Base-by-base conservation (phyloP, 2,888 invertebrate species). In the Epirrhoe tristata region DNA sequence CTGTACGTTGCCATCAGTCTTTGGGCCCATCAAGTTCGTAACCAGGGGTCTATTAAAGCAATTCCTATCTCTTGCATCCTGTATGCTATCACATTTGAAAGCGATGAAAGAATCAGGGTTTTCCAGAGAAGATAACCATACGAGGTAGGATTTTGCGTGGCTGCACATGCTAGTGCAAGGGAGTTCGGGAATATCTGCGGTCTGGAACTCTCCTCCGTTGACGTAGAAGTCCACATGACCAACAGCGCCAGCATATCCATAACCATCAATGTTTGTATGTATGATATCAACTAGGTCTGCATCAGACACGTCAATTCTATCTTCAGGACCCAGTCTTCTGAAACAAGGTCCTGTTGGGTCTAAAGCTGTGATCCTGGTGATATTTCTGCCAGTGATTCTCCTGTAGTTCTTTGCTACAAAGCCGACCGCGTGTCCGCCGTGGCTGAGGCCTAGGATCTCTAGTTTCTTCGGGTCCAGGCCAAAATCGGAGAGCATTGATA, bases 201-300 rank as follows among this genome's bases (percentile, higher is more conserved):
- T 65, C 57, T 82, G 82, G 55, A 43, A 77, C 52, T 81, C 82
- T 5, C 81, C 81, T 0, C 81, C 81, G 58, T 81, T 81, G 1
- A 81, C 70, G 58, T 81, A 81, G 31, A 77, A 78, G 55, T 76
- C 73, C 0, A 80, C 71, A 12, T 80, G 81, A 0, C 81, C 83
- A 0, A 75, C 71, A 0, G 79, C 76, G 0, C 72, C 72, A 0
- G 77, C 76, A 32, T 73, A 72, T 0, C 80, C 80, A 12, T 64
- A 74, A 0, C 72, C 76, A 5, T 78, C 78, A 1, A 67, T 76
- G 48, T 81, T 79, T 0, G 79, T 79, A 31, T 74, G 70, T 7
- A 81, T 56, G 0, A 74, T 63, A 3, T 76, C 73, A 3, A 81
- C 78, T 1, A 73, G 71, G 39, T 81, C 78, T 0, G 76, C 80